Base-by-base conservation (phyloP, 2,888 invertebrate genomes). In the Hemithea aestivaria region DNA sequence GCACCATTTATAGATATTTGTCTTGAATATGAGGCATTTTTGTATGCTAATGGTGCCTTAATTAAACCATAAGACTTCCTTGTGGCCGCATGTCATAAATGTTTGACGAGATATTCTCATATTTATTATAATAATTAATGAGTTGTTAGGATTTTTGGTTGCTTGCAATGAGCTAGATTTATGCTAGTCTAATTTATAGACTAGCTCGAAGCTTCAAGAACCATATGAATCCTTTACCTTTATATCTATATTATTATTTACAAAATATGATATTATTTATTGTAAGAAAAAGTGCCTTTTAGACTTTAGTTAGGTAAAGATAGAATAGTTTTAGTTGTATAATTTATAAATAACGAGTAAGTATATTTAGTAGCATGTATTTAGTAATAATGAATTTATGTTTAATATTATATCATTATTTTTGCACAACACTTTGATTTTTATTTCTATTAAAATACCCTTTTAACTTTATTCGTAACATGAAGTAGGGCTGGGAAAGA, bases 221-320 rank as follows among this genome's bases (percentile, higher is more conserved):
- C 24, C 27, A 30, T 27, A 32, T 28, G 34, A 39, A 41, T 37
- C 26, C 33, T 36, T 29, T 31, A 27, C 25, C 25, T 34, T 36
- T 28, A 30, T 30, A 16, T 24, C 22, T 10, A 39, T 7, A 32
- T 40, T 32, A 30, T 30, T 41, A 37, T 40, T 40, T 45, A 46
- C 40, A 48, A 41, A 47, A 54, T 44, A 45, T 48, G 51, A 53
- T 61, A 66, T 67, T 67, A 64, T 72, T 72, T 67, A 58, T 72
- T 70, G 66, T 70, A 68, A 74, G 73, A 62, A 78, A 70, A 76
- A 80, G 85, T 85, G 85, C 85, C 85, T 85, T 84, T 80, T 76
- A 76, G 45, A 37, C 24, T 41, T 21, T 45, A 44, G 21, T 27
- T 43, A 51, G 25, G 20, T 45, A 39, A 39, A 36, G 11, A 33